phyloP scores from a whole-genome alignment of 2,797 vertebrate genomes.

The Gila robusta region DNA sequence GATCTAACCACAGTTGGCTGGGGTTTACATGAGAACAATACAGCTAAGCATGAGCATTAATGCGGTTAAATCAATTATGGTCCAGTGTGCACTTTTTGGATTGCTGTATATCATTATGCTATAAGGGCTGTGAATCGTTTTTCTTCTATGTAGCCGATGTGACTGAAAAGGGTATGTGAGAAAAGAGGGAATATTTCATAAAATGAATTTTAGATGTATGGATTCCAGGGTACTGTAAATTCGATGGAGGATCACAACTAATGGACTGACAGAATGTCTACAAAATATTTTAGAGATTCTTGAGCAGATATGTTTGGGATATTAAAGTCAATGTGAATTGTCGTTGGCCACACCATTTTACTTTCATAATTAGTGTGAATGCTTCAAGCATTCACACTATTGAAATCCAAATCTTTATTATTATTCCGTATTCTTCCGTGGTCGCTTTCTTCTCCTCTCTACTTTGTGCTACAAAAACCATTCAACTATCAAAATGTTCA shows the following conservation, averaged over 20 bases:
- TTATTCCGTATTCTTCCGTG: no score
- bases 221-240: not conserved
- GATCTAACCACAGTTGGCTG: constrained; percentile 10
- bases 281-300: not conserved
- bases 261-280: constrained; percentile 10
- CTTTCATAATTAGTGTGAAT: not conserved
- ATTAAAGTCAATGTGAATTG: not conserved
- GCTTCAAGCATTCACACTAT: no score
- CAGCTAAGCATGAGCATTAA: not conserved
- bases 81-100: not conserved
- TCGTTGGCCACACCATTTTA: not conserved
- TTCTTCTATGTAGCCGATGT: not conserved
- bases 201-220: not conserved
- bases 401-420: no score
- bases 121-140: not conserved
- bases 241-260: not conserved
- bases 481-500: no score
- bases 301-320: constrained; percentile 17
- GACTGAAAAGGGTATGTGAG: not conserved
- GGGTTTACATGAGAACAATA: constrained; percentile 14
- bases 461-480: no score
- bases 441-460: no score
- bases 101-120: not conserved
- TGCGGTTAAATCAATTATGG: not conserved
- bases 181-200: constrained; percentile 17